phyloP scores from a whole-genome alignment of 2,113 vertebrate genomes.

The Melanerpes formicivorus region DNA sequence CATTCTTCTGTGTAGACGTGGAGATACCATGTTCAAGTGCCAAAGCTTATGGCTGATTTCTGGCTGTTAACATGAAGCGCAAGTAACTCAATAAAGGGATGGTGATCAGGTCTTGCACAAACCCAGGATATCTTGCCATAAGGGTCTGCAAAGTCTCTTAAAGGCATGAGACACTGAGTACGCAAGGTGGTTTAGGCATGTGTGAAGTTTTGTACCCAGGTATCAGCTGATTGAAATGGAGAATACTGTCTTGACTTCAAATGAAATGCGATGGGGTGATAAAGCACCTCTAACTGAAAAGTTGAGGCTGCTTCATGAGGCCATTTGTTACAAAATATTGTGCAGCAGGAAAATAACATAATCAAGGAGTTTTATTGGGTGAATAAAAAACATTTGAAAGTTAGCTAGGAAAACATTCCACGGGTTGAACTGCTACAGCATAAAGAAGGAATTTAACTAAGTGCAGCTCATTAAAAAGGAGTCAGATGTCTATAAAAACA shows the following conservation, averaged over 20 bases:
- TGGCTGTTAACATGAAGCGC: background rate
- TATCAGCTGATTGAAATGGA: background rate
- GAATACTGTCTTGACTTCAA: background rate
- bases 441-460: slow-evolving; percentile 65
- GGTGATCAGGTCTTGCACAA: background rate
- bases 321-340: slow-evolving; percentile 45
- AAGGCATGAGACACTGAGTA: background rate
- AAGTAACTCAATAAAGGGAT: background rate
- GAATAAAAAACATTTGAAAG: slow-evolving; percentile 56
- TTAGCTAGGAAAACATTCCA: slow-evolving; percentile 67
- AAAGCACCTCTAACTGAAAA: slow-evolving; percentile 11
- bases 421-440: background rate
- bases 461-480: slow-evolving; percentile 42
- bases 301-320: slow-evolving; percentile 1
- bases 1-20: background rate
- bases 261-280: slow-evolving; percentile 14
- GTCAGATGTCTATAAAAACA: slow-evolving; percentile 59
- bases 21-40: background rate
- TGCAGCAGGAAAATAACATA: slow-evolving; percentile 33
- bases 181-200: background rate
- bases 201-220: background rate
- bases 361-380: slow-evolving; percentile 73
- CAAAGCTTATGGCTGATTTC: background rate
- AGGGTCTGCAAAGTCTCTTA: background rate
- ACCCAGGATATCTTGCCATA: background rate